Conservation (phyloP, 2,113 vertebrate species). For the Sylvietta virens region DNA sequence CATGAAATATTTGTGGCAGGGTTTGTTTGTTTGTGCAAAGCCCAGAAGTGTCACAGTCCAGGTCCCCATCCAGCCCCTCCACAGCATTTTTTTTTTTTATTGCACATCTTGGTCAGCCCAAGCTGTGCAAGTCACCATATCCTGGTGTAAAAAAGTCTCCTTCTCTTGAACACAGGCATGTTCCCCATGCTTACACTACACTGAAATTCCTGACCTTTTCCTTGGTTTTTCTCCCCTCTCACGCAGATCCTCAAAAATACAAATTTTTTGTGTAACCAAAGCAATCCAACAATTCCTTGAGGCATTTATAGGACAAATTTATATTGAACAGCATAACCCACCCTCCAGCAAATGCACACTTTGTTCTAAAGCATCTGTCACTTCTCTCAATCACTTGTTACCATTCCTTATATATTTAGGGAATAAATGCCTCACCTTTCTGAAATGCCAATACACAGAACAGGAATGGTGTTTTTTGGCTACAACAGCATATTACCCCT, state of each 20-base stretch:
- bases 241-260: not conserved
- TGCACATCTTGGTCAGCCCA: not conserved
- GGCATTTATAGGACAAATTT: not conserved
- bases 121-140: not conserved
- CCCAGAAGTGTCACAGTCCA: not conserved
- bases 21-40: not conserved
- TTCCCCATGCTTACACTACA: not conserved
- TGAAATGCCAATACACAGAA: not conserved
- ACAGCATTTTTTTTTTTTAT: not conserved
- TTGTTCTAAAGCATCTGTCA: not conserved
- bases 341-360: not conserved
- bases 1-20: not conserved
- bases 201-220: not conserved
- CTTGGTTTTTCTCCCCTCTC: not conserved
- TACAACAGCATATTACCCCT: not conserved
- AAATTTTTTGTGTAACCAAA: not conserved
- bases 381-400: not conserved
- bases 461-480: not conserved
- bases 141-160: not conserved
- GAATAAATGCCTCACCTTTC: not conserved
- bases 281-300: not conserved
- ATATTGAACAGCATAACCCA: not conserved
- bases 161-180: not conserved
- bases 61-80: not conserved
- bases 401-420: not conserved